A percentile compares a stretch with the other conserved stretches of the same genome.
Evolutionary conservation across 2,888 invertebrate genomes (phyloP).

Genomic region (Drosophila formosana): DNA sequence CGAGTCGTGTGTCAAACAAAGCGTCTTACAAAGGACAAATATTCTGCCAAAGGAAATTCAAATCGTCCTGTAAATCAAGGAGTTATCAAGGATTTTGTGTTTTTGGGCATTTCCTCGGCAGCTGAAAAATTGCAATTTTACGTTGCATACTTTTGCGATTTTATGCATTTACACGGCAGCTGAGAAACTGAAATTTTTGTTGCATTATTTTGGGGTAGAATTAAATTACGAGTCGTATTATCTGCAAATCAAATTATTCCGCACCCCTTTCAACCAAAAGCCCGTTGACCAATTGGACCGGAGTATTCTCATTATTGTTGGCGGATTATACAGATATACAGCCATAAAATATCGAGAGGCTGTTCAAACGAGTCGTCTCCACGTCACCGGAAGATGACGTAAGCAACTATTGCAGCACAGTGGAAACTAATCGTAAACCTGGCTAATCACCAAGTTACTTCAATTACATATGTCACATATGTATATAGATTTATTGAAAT

Average conservation of each 20-base stretch:
- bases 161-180: background rate
- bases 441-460: background rate
- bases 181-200: background rate
- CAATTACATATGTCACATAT: slow-evolving; percentile 24
- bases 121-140: background rate
- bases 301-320: background rate
- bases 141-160: too few relatives aligned
- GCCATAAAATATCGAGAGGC: background rate
- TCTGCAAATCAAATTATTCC: background rate
- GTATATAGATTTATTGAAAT: slow-evolving; percentile 60
- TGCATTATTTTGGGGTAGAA: slow-evolving; percentile 33
- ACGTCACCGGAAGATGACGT: slow-evolving; percentile 45
- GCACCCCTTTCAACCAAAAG: background rate
- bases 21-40: background rate
- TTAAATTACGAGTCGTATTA: background rate
- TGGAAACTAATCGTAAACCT: background rate
- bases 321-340: background rate
- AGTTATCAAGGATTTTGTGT: slow-evolving; percentile 1
- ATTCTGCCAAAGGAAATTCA: slow-evolving; percentile 4
- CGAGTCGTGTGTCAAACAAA: background rate
- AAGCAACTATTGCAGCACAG: slow-evolving; percentile 7
- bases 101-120: background rate
- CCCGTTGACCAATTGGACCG: background rate
- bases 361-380: background rate
- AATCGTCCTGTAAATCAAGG: slow-evolving; percentile 1